These are phyloP conservation scores for Neolamprologus sp. DNA, from an alignment of 2,113 vertebrate genomes.

Conservation along the genomic window DNA sequence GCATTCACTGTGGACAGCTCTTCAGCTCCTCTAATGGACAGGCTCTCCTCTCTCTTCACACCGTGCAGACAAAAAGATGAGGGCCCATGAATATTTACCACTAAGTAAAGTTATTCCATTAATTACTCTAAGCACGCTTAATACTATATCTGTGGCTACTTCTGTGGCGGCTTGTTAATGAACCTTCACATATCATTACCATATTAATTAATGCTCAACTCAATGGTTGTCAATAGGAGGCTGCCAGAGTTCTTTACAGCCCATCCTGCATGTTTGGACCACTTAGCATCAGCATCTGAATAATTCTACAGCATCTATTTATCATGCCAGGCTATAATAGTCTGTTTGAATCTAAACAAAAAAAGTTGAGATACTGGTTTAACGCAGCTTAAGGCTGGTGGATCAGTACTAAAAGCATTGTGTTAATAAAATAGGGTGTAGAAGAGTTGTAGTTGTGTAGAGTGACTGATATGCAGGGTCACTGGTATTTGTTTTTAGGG, in stretches of 20 bases:
- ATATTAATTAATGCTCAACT: slow-evolving; percentile 72
- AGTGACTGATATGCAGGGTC: slow-evolving; percentile 48
- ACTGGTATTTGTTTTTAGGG: slow-evolving; percentile 69
- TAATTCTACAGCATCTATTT: slow-evolving; percentile 14
- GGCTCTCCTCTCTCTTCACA: slow-evolving; percentile 67
- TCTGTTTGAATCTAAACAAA: background rate
- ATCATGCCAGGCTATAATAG: background rate
- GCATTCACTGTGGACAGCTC: slow-evolving; percentile 64
- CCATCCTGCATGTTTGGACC: slow-evolving; percentile 36
- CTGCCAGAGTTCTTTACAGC: slow-evolving; percentile 45
- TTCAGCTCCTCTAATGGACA: slow-evolving; percentile 76
- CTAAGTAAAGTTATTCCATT: slow-evolving; percentile 75
- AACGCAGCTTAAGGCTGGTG: background rate
- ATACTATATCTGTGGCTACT: slow-evolving; percentile 69
- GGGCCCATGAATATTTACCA: slow-evolving; percentile 76
- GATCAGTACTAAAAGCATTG: slow-evolving; percentile 1
- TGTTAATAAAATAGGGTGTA: slow-evolving; percentile 34
- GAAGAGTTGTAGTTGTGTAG: slow-evolving; percentile 4
- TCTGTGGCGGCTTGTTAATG: slow-evolving; percentile 57
- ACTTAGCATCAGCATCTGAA: slow-evolving; percentile 35
- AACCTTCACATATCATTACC: slow-evolving; percentile 73
- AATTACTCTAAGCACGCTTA: slow-evolving; percentile 70
- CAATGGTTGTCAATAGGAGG: slow-evolving; percentile 61
- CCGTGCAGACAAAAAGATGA: slow-evolving; percentile 52
- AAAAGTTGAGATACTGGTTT: background rate